Base-by-base conservation (phyloP, 2,797 vertebrate genomes). In the Macropodus opercularis region DNA sequence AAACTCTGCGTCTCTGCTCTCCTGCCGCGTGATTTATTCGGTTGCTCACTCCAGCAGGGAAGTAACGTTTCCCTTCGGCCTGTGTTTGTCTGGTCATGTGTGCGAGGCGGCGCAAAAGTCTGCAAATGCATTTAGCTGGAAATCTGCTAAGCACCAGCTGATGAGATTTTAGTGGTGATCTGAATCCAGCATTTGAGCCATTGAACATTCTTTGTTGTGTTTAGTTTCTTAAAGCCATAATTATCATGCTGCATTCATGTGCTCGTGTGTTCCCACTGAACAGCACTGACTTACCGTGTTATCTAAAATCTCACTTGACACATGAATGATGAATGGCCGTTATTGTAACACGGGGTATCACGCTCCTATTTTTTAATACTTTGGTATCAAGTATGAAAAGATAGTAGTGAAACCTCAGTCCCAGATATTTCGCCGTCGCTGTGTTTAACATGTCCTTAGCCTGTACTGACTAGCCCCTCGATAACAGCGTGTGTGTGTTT, bases 131-230 rank as follows among this genome's bases (percentile, higher is more conserved):
- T 65, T 50, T 64, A 39, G 48, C 36, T 47, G 3, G 10, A 42
- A 60, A 32, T 48, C 41, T 38, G 35, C 40, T 15, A 15, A 36
- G 19, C 21, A 52, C n/a, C 69, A 39, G 65, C 57, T 75, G 79
- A 80, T 80, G 54, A 35, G 58, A 36, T 48, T 81, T 51, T 24
- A 24, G 47, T 31, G 58, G 63, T 40, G 24, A 63, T 75, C 59
- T 54, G 56, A 60, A 53, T 75, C 64, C 64, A 67, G 71, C 70
- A 69, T 35, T 66, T 43, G 7, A 69, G 75, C 69, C 67, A 63
- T 13, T 55, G 21, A 49, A 39, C 52, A 32, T 12, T 51, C 56
- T 64, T 61, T 79, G 65, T 72, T 80, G 73, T 77, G 52, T 78
- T 71, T 51, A 15, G 52, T 61, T 50, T 51, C 65, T 59, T 8